These are phyloP conservation scores for Silurus glanis DNA, from an alignment of 2,113 vertebrate species.

Conservation along the genomic window DNA sequence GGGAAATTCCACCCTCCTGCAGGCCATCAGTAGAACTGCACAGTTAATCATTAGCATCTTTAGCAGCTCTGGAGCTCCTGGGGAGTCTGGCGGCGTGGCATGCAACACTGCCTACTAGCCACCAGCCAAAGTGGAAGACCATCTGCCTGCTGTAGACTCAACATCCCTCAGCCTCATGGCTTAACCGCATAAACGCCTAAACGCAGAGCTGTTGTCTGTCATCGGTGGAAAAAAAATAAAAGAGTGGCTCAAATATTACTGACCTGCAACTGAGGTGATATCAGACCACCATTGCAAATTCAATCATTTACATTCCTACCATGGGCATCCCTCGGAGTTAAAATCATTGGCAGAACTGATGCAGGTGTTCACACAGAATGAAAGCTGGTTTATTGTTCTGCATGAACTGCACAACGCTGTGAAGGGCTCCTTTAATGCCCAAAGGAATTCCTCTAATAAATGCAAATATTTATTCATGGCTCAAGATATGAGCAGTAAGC, in stretches of 20 bases:
- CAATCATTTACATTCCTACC: not conserved
- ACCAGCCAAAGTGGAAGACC: constrained; percentile 57
- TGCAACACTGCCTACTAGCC: constrained; percentile 19
- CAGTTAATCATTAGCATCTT: constrained; percentile 69
- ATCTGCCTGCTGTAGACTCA: constrained; percentile 61
- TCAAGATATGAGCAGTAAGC: constrained; percentile 12
- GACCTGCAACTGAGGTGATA: not conserved
- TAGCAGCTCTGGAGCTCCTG: constrained; percentile 46
- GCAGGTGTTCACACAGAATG: not conserved
- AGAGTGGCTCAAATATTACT: not conserved
- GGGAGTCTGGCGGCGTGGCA: constrained; percentile 40
- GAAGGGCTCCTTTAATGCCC: not conserved
- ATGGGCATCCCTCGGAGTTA: not conserved
- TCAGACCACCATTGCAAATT: too few relatives aligned
- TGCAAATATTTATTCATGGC: constrained; percentile 18
- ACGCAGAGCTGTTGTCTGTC: not conserved
- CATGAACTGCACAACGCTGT: not conserved
- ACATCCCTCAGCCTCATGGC: constrained; percentile 50
- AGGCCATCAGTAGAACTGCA: constrained; percentile 59
- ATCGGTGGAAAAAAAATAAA: not conserved
- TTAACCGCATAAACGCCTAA: not conserved
- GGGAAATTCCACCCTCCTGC: constrained; percentile 53
- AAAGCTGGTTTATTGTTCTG: constrained; percentile 1
- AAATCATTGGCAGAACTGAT: not conserved
- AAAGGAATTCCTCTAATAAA: constrained; percentile 46